A percentile compares a stretch with the other conserved stretches of the same genome.
These are phyloP conservation scores for Plebejus anna DNA, from an alignment of 2,888 invertebrate species.

Conservation along the genomic window DNA sequence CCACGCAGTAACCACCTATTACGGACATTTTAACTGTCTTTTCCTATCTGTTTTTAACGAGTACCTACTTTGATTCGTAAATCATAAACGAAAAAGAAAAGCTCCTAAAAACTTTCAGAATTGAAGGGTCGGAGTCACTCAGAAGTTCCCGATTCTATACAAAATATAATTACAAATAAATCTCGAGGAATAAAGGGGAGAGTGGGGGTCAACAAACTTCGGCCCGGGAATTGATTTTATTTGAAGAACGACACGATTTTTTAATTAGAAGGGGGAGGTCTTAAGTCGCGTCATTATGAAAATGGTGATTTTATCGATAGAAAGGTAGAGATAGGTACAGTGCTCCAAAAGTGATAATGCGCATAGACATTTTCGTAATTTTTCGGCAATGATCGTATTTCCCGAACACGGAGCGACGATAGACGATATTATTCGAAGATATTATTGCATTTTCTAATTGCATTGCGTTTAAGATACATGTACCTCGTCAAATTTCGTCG, in stretches of 20 bases:
- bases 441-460: too few relatives aligned
- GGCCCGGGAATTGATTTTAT: slow-evolving; percentile 69
- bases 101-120: slow-evolving; percentile 12
- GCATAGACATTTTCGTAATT: too few relatives aligned
- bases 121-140: slow-evolving; percentile 47
- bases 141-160: slow-evolving; percentile 64
- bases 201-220: slow-evolving; percentile 35
- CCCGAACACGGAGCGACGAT: too few relatives aligned
- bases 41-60: not conserved
- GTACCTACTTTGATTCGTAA: not conserved
- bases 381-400: too few relatives aligned
- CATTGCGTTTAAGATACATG: too few relatives aligned
- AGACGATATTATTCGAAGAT: too few relatives aligned
- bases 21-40: not conserved
- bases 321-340: not conserved
- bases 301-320: not conserved
- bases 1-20: too few relatives aligned
- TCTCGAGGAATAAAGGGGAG: slow-evolving; percentile 45
- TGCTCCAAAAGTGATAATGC: too few relatives aligned
- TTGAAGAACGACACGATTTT: slow-evolving; percentile 75
- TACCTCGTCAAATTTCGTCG: too few relatives aligned
- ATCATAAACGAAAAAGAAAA: slow-evolving; percentile 15
- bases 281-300: not conserved
- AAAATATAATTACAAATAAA: slow-evolving; percentile 63
- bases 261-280: slow-evolving; percentile 54